Base-by-base conservation (phyloP, 2,888 invertebrate genomes). In the Drosophila parthenogenetica region DNA sequence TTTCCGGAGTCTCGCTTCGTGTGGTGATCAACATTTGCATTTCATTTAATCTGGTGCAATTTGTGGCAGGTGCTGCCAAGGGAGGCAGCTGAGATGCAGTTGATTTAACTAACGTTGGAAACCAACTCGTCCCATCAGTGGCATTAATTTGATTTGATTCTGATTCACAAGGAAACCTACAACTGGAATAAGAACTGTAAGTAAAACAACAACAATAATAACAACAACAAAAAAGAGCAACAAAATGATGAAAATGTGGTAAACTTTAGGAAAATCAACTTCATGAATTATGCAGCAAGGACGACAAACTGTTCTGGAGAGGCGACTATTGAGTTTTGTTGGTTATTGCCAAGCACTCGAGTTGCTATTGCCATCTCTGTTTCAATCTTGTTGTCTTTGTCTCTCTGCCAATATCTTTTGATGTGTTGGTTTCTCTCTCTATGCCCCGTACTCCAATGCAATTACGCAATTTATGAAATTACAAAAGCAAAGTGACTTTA, bases 391-490 rank as follows among this genome's bases (percentile, higher is more conserved):
- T 39, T 32, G 5, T n/a, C 45, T 46, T 16, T 22, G 5, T 50
- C 46, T 42, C 39, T 42, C 7, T 19, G 10, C 39, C 29, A 29
- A 8, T 32, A 11, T 35, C 48, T 25, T 48, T 48, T 57, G 58
- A 58, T 49, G 58, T 39, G 63, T 25, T 3, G 37, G 13, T 37
- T 13, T 17, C 40, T 8, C 29, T 29, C 29, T 8, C 29, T 2
- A 8, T 29, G 22, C 16, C 57, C 48, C 19, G 17, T 45, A 16
- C 40, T 7, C 19, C 57, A 79, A 77, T 81, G 79, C 82, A 85
- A 81, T 81, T 85, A 82, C 79, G 76, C 64, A 79, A 81, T 79
- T 81, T 85, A 79, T 85, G 69, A 80, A 82, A 86, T 81, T 86
- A 77, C 69, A 51, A 86, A 68, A 60, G 65, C 69, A 75, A 65